These are phyloP conservation scores for Phataginus tetradactyla DNA, from an alignment of 2,797 vertebrate species.

Conservation along the genomic window DNA sequence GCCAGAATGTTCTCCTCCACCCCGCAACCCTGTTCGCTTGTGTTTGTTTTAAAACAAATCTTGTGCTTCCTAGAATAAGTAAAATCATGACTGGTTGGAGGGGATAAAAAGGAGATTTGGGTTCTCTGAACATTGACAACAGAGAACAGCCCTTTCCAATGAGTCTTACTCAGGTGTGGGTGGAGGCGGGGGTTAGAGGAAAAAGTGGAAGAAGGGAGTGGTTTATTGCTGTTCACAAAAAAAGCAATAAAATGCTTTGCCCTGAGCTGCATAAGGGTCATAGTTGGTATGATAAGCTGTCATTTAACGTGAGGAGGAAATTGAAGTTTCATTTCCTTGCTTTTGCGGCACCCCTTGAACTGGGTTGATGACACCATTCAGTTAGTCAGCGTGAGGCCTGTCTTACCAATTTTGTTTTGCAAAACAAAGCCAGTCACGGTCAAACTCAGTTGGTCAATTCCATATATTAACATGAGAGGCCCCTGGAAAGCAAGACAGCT, in stretches of 20 bases:
- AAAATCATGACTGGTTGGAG: slow-evolving; percentile 10
- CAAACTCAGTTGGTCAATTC: slow-evolving; percentile 84
- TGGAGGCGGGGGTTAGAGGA: neutral
- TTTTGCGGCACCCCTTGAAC: slow-evolving; percentile 82
- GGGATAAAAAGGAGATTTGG: neutral
- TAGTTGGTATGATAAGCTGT: slow-evolving; percentile 81
- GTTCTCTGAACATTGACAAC: neutral
- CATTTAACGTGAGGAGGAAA: slow-evolving; percentile 83
- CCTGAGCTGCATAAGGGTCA: slow-evolving; percentile 74
- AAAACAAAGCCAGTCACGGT: slow-evolving; percentile 88
- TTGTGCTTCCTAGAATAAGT: slow-evolving; percentile 27
- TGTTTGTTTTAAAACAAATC: slow-evolving; percentile 42
- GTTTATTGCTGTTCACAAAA: slow-evolving; percentile 79
- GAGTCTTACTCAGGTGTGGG: slow-evolving; percentile 42
- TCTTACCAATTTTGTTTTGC: slow-evolving; percentile 85
- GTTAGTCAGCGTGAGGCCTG: slow-evolving; percentile 81
- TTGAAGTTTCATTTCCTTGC: slow-evolving; percentile 85
- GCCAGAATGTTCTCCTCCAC: neutral
- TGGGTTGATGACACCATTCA: slow-evolving; percentile 80
- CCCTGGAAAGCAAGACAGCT: slow-evolving; percentile 53
- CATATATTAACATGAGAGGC: slow-evolving; percentile 80
- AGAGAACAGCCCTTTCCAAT: slow-evolving; percentile 15
- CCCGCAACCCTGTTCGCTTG: neutral
- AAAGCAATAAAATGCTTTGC: slow-evolving; percentile 80
- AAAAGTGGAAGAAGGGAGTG: slow-evolving; percentile 48